Percentiles rank a stretch among this genome's conserved stretches.
phyloP scores from a whole-genome alignment of 2,113 vertebrate species.

The Capra hircus region DNA sequence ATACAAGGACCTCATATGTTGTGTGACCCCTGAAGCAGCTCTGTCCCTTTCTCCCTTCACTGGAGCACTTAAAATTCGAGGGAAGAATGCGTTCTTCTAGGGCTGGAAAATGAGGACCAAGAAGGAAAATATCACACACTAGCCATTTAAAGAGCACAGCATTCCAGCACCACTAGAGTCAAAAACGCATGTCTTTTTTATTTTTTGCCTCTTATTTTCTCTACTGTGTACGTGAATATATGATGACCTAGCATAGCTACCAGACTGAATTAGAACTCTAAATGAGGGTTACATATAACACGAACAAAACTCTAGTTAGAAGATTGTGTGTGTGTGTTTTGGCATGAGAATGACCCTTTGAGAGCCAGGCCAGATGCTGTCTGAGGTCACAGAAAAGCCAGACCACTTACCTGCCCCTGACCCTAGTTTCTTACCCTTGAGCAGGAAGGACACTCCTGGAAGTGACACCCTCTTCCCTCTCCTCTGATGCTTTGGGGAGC shows the following conservation, averaged over 20 bases:
- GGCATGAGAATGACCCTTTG: not conserved
- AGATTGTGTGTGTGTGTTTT: not conserved
- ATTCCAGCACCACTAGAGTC: no score
- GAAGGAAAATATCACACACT: no score
- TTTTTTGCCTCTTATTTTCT: not conserved
- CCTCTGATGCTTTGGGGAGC: no score
- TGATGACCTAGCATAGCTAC: not conserved
- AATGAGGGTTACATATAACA: not conserved
- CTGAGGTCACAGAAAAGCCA: no score
- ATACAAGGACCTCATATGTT: not conserved
- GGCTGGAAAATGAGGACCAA: no score
- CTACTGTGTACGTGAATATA: not conserved
- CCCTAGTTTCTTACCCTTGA: no score
- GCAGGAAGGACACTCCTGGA: no score
- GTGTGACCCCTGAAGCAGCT: rapidly evolving
- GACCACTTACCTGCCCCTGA: no score
- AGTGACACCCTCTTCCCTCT: no score
- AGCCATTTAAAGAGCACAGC: no score
- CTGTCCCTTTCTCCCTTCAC: not conserved
- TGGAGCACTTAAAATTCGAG: not conserved
- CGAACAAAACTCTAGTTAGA: not conserved
- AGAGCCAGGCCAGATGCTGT: no score
- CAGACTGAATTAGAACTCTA: not conserved
- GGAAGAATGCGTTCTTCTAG: no score
- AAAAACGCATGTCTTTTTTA: not conserved